phyloP scores from a whole-genome alignment of 2,113 vertebrate genomes.

The Hippocampus barbouri region DNA sequence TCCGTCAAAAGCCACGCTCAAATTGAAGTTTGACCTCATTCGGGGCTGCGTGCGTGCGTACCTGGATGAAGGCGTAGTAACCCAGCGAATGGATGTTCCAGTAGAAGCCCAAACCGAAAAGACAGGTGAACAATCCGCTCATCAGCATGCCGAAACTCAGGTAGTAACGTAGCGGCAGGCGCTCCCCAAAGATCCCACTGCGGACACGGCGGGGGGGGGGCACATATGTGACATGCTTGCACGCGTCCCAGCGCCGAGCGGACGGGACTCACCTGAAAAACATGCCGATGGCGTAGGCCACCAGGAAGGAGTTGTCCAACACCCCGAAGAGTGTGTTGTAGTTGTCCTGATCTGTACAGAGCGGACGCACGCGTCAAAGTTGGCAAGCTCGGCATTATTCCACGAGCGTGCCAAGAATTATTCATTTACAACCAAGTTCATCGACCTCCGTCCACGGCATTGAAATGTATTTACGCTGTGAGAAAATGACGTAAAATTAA shows the following conservation, averaged over 20 bases:
- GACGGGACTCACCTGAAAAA: conserved; percentile 85
- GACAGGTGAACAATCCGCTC: conserved; percentile 84
- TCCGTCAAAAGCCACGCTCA: too few species aligned
- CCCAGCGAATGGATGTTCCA: conserved; percentile 87
- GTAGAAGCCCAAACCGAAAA: conserved; percentile 91
- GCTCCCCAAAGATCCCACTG: conserved; percentile 94
- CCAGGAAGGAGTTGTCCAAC: conserved; percentile 91
- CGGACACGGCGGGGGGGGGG: neutral
- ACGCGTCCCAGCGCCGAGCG: too few species aligned
- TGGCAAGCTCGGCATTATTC: too few species aligned
- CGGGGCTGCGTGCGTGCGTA: conserved; percentile 38
- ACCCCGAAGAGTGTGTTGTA: conserved; percentile 87
- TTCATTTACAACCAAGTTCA: too few species aligned
- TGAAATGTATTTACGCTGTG: too few species aligned
- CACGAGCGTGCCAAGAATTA: too few species aligned
- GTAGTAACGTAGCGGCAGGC: conserved; percentile 92
- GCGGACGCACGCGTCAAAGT: neutral
- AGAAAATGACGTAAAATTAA: too few species aligned
- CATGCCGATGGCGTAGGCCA: conserved; percentile 96
- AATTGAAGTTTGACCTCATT: neutral
- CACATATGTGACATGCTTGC: neutral
- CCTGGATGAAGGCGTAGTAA: conserved; percentile 90
- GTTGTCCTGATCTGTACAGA: conserved; percentile 80
- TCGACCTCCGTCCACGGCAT: too few species aligned
- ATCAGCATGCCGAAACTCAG: conserved; percentile 85